Base-by-base conservation (phyloP, 2,113 vertebrate genomes). In the Lophochroa leadbeateri region DNA sequence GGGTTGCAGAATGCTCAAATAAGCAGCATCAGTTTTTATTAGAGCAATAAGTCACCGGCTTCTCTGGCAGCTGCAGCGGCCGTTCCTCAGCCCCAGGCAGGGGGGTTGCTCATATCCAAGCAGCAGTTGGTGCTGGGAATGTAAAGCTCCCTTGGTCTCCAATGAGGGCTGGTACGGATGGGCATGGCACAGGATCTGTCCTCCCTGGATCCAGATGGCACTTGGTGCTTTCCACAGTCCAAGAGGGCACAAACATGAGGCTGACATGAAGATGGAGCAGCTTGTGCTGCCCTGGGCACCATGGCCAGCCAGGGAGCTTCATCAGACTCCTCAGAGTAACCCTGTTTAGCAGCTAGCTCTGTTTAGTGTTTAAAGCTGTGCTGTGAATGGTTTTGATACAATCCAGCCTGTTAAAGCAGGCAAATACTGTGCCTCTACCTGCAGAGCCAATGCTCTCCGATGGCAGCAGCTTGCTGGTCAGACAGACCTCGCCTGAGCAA, bases 11-110 rank as follows among this genome's bases (percentile, higher is more conserved):
- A 23, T 10, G 7, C 13, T 49, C 33, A 5, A 3, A 27, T 24
- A 47, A 64, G 47, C 33, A 35, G 35, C 64, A 41, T 13, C 20
- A 25, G 27, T 17, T 28, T 37, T 52, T 46, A 6, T 46, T 33
- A 20, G 33, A 49, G 25, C 1, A 4, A 25, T 9, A 19, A 37
- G 25, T 27, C 57, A 70, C 13, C 0, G 7, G 14, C 20, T n/a
- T 29, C 53, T 69, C 55, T 20, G 18, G 21, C 8, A 3, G 11
- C 2, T 21, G 44, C 18, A 28, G 16, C 3, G 15, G 63, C 37
- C 1, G 1, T 18, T 2, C 10, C 17, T 19, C 35, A 41, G 24
- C n/a, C 4, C 13, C 25, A 2, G n/a, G 43, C 6, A 6, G 0
- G n/a, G 68, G 18, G 28, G 8, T 10, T 4, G 16, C 6, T 63